These are phyloP conservation scores for Tapera naevia DNA, from an alignment of 2,797 vertebrate species.

Conservation along the genomic window DNA sequence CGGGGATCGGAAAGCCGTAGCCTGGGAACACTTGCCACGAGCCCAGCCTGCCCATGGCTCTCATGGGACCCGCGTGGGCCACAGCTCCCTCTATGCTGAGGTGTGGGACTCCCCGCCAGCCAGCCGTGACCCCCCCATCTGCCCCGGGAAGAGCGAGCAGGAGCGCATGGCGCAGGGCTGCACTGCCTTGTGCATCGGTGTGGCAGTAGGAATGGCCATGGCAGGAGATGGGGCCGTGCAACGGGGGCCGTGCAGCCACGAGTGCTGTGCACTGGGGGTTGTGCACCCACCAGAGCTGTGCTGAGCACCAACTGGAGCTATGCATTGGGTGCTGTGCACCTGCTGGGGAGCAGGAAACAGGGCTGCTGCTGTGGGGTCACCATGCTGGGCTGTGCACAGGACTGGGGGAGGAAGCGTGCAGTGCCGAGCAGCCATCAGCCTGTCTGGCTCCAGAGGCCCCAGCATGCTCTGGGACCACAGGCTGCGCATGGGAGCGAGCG, in stretches of 20 bases:
- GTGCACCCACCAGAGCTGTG: too few relatives aligned
- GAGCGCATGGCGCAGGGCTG: background rate
- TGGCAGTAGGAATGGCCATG: background rate
- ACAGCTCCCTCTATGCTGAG: background rate
- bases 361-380: background rate
- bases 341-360: fast-evolving
- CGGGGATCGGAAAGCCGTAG: background rate
- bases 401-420: background rate
- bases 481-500: background rate
- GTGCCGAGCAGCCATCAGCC: background rate
- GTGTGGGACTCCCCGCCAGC: background rate
- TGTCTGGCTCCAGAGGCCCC: background rate
- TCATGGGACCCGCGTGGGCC: background rate
- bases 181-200: background rate
- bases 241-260: too few relatives aligned
- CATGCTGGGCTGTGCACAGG: background rate
- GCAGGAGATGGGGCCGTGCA: background rate
- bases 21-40: background rate
- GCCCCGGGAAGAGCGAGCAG: background rate
- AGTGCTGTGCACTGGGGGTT: too few relatives aligned
- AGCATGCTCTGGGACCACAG: background rate
- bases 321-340: too few relatives aligned
- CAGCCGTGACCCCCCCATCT: background rate
- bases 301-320: too few relatives aligned
- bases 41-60: background rate